phyloP scores from a whole-genome alignment of 2,888 invertebrate species.

The Caenorhabditis macrosperma region DNA sequence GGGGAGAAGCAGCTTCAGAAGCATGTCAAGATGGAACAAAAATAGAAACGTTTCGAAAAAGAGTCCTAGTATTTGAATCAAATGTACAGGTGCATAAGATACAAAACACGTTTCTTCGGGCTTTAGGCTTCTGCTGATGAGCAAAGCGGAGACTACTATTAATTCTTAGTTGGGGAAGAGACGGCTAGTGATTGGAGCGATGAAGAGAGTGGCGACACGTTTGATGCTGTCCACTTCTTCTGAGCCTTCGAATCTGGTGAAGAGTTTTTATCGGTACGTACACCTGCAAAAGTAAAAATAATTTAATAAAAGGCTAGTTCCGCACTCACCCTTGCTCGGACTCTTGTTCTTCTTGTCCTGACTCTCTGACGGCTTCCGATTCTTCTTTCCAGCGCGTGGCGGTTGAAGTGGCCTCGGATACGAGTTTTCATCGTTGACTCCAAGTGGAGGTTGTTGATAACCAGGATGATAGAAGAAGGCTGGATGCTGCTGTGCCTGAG shows the following conservation, averaged over 20 bases:
- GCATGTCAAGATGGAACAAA: constrained; percentile 8
- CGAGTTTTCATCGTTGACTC: constrained; percentile 17
- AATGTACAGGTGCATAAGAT: constrained; percentile 26
- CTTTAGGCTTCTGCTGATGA: too few relatives aligned
- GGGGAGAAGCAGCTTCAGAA: constrained; percentile 10
- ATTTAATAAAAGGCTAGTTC: background rate
- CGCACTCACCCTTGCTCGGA: background rate
- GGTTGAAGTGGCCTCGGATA: background rate
- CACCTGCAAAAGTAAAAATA: background rate
- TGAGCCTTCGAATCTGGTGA: background rate
- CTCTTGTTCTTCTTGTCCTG: constrained; percentile 19
- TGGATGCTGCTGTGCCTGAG: background rate
- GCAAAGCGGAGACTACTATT: too few relatives aligned
- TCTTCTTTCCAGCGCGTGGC: constrained; percentile 13
- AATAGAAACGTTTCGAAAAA: background rate
- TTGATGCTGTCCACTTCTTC: background rate
- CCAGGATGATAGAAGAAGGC: background rate
- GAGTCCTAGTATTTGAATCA: constrained; percentile 19
- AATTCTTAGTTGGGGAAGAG: constrained; percentile 15
- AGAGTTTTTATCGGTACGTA: background rate
- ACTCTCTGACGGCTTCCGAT: constrained; percentile 13
- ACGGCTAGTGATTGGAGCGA: constrained; percentile 32
- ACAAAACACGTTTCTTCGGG: constrained; percentile 13
- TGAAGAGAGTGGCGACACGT: constrained; percentile 3
- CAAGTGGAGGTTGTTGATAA: background rate